A percentile compares a stretch with the other conserved stretches of the same genome.
Conservation (phyloP, 92 coral and sea anemone genomes). For the Porites evermanni region DNA sequence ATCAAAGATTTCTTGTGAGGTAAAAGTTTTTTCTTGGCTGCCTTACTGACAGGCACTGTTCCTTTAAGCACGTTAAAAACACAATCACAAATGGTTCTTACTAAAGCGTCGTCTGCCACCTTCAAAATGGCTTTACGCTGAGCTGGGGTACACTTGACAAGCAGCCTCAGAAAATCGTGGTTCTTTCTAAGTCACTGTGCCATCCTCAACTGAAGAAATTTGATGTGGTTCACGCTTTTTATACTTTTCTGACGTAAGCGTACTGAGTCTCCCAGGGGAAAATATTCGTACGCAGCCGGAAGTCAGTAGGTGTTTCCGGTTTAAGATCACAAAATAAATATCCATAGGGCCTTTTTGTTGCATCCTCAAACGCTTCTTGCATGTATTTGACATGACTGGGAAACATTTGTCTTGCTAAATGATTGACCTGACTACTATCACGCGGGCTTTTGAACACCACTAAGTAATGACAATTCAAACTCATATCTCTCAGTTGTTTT, state of each 20-base stretch:
- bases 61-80: conserved; percentile 25
- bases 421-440: conserved; percentile 60
- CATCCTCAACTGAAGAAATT: conserved; percentile 46
- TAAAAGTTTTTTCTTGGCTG: background rate
- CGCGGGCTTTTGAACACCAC: conserved; percentile 16
- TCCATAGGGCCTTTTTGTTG: conserved; percentile 13
- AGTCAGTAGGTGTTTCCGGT: conserved; percentile 46
- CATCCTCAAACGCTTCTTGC: conserved; percentile 50
- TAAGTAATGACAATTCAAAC: conserved; percentile 31
- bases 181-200: conserved; percentile 53
- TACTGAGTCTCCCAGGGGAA: conserved; percentile 38
- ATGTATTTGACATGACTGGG: conserved; percentile 7
- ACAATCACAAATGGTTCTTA: conserved; percentile 43
- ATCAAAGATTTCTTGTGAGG: background rate
- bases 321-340: conserved; percentile 49
- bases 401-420: conserved; percentile 44
- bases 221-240: background rate
- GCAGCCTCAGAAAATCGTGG: conserved; percentile 52
- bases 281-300: conserved; percentile 37
- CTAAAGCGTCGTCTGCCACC: conserved; percentile 45
- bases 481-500: conserved; percentile 34
- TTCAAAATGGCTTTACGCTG: conserved; percentile 50
- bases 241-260: conserved; percentile 47
- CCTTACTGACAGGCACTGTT: conserved; percentile 48
- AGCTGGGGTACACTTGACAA: conserved; percentile 40